Evolutionary conservation across 2,888 invertebrate species (phyloP).

Genomic region (Perdita meconis): DNA sequence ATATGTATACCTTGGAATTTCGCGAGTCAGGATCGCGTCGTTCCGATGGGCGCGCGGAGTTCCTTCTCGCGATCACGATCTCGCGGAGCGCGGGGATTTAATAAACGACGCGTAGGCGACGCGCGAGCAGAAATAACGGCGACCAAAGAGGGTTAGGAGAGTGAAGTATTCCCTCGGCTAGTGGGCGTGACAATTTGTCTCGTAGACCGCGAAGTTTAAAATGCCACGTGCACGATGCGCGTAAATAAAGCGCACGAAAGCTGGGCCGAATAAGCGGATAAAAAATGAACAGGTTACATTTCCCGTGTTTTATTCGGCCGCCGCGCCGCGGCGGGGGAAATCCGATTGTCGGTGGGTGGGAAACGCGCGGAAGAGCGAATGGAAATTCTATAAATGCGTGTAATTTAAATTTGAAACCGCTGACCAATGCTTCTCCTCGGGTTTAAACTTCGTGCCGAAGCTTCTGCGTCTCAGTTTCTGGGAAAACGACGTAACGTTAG

Average conservation of each 20-base stretch:
- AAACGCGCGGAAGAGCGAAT: neutral
- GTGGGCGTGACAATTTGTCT: slow-evolving; percentile 45
- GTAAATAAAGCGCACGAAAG: slow-evolving; percentile 39
- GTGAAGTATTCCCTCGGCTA: slow-evolving; percentile 16
- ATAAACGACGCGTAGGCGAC: slow-evolving; percentile 37
- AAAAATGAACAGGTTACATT: slow-evolving; percentile 25
- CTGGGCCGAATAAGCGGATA: slow-evolving; percentile 9
- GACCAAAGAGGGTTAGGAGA: neutral
- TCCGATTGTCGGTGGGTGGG: neutral
- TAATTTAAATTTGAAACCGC: too few species aligned
- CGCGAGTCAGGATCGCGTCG: slow-evolving; percentile 2
- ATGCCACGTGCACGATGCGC: slow-evolving; percentile 43
- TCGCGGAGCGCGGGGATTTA: slow-evolving; percentile 29
- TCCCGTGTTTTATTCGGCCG: slow-evolving; percentile 18
- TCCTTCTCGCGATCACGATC: neutral
- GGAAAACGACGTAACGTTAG: too few species aligned
- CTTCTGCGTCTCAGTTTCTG: too few species aligned
- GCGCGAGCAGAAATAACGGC: slow-evolving; percentile 15
- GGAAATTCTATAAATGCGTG: neutral
- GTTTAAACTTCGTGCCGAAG: too few species aligned
- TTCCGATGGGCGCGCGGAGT: slow-evolving; percentile 4
- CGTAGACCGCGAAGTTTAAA: slow-evolving; percentile 44
- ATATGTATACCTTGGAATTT: slow-evolving; percentile 34
- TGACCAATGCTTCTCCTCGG: too few species aligned
- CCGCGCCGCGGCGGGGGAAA: neutral